Percentiles rank a stretch among this genome's conserved stretches.
Evolutionary conservation across 2,113 vertebrate genomes (phyloP).

Genomic region (Trichechus manatus): DNA sequence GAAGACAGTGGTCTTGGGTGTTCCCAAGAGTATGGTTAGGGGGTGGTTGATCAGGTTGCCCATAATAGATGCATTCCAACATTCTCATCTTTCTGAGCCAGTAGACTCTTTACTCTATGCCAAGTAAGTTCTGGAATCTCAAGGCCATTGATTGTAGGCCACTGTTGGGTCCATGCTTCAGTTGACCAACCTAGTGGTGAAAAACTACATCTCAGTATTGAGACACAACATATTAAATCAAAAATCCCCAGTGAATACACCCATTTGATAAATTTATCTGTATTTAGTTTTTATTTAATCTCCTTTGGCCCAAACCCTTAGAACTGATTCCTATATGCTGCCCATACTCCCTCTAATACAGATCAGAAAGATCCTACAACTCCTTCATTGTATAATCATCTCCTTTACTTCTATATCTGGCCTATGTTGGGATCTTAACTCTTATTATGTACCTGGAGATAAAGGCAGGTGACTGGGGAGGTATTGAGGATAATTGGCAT

Average conservation of each 20-base stretch:
- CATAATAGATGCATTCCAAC: background rate
- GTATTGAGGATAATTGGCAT: background rate
- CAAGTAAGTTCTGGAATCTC: background rate
- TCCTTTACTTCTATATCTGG: background rate
- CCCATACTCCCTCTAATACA: background rate
- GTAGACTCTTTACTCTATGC: background rate
- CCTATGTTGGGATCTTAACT: background rate
- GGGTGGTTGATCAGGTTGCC: background rate
- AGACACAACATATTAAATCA: background rate
- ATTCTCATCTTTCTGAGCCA: background rate
- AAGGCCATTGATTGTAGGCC: background rate
- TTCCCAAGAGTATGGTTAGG: background rate
- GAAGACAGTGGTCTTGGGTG: background rate
- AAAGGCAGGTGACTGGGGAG: background rate
- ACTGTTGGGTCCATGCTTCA: background rate
- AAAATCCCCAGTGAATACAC: background rate
- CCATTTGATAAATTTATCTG: background rate
- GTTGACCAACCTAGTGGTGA: background rate
- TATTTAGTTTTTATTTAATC: background rate
- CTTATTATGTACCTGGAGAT: background rate
- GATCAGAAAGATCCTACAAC: background rate
- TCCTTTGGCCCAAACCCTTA: background rate
- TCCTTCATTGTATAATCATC: background rate
- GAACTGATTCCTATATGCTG: background rate
- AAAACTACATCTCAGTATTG: background rate